Percentiles rank a stretch among this genome's conserved stretches.
These are phyloP conservation scores for Syngnathus acus DNA, from an alignment of 2,797 vertebrate species.

Conservation along the genomic window DNA sequence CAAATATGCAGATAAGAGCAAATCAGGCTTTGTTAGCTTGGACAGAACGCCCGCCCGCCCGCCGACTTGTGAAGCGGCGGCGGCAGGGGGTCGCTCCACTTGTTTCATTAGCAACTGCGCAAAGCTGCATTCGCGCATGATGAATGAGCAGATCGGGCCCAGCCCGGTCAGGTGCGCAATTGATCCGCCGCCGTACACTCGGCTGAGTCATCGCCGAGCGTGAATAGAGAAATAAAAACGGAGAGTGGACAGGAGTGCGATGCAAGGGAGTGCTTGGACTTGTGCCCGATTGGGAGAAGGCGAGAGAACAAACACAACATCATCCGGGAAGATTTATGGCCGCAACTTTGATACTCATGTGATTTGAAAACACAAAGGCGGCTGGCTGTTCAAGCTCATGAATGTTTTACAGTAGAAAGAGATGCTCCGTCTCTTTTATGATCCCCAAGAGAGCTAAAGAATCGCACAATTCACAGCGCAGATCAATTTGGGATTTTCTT, in stretches of 20 bases:
- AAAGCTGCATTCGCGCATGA: conserved; percentile 50
- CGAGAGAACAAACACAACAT: conserved; percentile 4
- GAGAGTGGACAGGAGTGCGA: conserved; percentile 25
- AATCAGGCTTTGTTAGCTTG: not conserved
- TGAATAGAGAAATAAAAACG: conserved; percentile 21
- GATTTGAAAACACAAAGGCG: conserved; percentile 1
- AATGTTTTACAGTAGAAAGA: not conserved
- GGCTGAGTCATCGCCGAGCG: conserved; percentile 57
- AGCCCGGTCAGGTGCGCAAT: conserved; percentile 41
- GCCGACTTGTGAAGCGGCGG: not conserved
- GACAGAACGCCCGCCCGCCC: too few relatives aligned
- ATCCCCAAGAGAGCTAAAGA: not conserved
- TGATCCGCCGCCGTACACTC: conserved; percentile 48
- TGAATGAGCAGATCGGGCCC: conserved; percentile 53
- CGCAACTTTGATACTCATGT: not conserved
- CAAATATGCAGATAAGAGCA: not conserved
- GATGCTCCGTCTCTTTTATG: not conserved
- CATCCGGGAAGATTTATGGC: not conserved
- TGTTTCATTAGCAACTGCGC: conserved; percentile 56
- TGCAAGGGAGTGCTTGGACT: not conserved
- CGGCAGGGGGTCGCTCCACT: not conserved
- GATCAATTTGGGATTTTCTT: not conserved
- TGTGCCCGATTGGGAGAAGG: not conserved
- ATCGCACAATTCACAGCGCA: not conserved
- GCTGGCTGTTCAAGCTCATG: not conserved